Percentiles rank a stretch among this genome's conserved stretches.
These are phyloP conservation scores for Drosophila ustulata DNA, from an alignment of 2,888 invertebrate species.

Conservation along the genomic window DNA sequence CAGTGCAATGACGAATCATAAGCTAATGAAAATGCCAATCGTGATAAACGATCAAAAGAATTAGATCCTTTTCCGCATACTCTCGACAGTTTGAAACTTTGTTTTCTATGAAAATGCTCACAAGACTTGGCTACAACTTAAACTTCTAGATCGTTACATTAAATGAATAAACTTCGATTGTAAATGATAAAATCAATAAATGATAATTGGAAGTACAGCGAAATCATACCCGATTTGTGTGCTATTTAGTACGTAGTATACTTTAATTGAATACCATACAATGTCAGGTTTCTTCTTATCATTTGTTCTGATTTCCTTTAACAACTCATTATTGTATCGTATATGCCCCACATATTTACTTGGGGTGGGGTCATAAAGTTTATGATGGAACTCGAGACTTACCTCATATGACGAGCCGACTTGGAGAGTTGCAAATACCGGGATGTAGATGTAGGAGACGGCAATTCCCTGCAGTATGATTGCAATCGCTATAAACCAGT, in stretches of 20 bases:
- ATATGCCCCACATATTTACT: constrained; percentile 4
- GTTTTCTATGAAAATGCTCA: constrained; percentile 1
- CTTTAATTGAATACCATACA: constrained; percentile 28
- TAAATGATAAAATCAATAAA: constrained; percentile 22
- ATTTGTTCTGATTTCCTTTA: constrained; percentile 36
- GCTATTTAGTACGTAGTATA: constrained; percentile 1
- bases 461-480: constrained; percentile 89
- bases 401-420: constrained; percentile 95
- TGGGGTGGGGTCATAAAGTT: constrained; percentile 31
- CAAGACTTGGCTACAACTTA: neutral
- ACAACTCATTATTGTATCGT: constrained; percentile 25
- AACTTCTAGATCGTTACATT: neutral
- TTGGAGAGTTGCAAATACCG: constrained; percentile 91
- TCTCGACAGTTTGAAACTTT: neutral
- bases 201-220: constrained; percentile 1
- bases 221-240: constrained; percentile 12
- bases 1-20: constrained; percentile 34
- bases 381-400: constrained; percentile 58
- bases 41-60: constrained; percentile 19
- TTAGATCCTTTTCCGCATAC: neutral
- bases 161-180: constrained; percentile 3
- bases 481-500: constrained; percentile 91
- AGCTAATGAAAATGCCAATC: constrained; percentile 16
- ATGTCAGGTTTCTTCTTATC: constrained; percentile 42
- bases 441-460: constrained; percentile 90